A percentile compares a stretch with the other conserved stretches of the same genome.
Conservation (phyloP, 2,888 invertebrate species). For the Eucera pruinosa region DNA sequence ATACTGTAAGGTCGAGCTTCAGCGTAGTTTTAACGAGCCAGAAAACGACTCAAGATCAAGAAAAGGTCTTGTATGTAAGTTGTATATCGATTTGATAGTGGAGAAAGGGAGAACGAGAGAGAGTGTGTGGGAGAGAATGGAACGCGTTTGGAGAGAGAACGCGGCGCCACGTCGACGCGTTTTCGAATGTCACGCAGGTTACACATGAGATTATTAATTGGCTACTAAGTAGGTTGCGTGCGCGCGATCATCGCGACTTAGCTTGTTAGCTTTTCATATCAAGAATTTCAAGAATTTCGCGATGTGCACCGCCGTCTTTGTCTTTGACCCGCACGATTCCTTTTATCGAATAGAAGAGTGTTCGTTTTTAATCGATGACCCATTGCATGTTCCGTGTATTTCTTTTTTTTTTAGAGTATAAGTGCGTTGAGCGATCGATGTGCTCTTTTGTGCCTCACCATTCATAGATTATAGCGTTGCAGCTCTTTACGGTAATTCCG, state of each 20-base stretch:
- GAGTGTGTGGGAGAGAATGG: constrained; percentile 33
- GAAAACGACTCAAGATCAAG: constrained; percentile 40
- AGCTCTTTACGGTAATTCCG: constrained; percentile 8
- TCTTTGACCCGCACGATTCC: constrained; percentile 34
- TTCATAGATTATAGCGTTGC: constrained; percentile 14
- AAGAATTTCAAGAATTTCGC: constrained; percentile 55
- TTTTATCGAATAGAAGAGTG: constrained; percentile 27
- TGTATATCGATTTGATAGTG: constrained; percentile 36
- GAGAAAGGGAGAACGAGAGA: constrained; percentile 23
- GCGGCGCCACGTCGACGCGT: constrained; percentile 60
- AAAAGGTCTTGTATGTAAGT: constrained; percentile 35
- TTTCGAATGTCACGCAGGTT: constrained; percentile 74
- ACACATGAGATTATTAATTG: constrained; percentile 78
- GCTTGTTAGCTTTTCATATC: constrained; percentile 65
- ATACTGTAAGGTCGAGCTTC: constrained; percentile 43
- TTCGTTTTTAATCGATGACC: constrained; percentile 12
- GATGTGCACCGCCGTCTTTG: constrained; percentile 36
- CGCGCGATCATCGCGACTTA: constrained; percentile 50
- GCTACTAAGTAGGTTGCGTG: constrained; percentile 42
- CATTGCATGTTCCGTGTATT: constrained; percentile 1
- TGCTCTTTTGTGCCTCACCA: constrained; percentile 21
- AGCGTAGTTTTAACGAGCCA: constrained; percentile 37
- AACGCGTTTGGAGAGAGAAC: constrained; percentile 32
- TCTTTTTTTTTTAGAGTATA: neutral
- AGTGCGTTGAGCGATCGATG: constrained; percentile 11